A percentile compares a stretch with the other conserved stretches of the same genome.
Conservation (phyloP, 2,113 vertebrate species). For the Heloderma charlesbogerti region DNA sequence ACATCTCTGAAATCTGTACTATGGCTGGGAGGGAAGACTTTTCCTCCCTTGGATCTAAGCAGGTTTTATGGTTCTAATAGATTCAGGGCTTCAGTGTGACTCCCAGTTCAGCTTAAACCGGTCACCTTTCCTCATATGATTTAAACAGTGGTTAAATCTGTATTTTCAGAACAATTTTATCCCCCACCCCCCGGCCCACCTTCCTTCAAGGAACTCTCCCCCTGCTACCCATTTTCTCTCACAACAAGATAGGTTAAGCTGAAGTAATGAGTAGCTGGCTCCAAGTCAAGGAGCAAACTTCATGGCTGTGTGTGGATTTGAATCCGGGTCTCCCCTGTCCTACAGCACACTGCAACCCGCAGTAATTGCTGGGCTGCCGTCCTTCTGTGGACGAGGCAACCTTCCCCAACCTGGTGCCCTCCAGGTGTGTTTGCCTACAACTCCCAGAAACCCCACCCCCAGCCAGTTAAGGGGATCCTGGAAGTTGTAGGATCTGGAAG, state of each 20-base stretch:
- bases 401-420: too few species aligned
- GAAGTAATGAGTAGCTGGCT: not conserved
- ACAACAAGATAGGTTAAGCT: not conserved
- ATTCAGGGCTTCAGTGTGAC: not conserved
- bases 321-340: not conserved
- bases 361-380: too few species aligned
- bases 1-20: not conserved
- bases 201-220: not conserved
- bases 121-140: not conserved
- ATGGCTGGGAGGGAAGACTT: not conserved
- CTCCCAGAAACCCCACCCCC: too few species aligned
- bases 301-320: not conserved
- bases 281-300: not conserved
- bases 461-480: too few species aligned
- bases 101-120: not conserved
- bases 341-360: too few species aligned
- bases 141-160: not conserved
- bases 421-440: too few species aligned
- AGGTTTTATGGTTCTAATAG: too few species aligned
- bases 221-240: not conserved
- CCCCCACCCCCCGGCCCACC: not conserved
- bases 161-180: not conserved
- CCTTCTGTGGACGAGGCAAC: not conserved
- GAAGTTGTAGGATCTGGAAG: too few species aligned
- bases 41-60: not conserved